phyloP scores from a whole-genome alignment of 1,140 invertebrate species.

The Neodiprion virginianus region DNA sequence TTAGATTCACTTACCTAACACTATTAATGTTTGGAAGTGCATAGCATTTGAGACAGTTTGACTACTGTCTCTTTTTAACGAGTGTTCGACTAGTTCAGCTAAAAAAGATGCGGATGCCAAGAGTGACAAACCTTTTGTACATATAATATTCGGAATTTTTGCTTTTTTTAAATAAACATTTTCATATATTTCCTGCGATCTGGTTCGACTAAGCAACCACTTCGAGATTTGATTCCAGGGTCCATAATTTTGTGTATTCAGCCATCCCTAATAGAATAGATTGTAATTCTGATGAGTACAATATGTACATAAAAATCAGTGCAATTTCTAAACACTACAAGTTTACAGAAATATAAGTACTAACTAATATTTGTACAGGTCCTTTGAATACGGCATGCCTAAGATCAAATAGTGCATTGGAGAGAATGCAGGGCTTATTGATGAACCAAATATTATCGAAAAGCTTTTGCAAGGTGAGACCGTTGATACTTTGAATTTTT shows the following conservation, averaged over 20 bases:
- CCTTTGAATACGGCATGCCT: background rate
- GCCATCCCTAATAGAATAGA: conserved; percentile 27
- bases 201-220: conserved; percentile 45
- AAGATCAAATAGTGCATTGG: background rate
- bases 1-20: conserved; percentile 23
- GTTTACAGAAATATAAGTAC: background rate
- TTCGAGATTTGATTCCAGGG: conserved; percentile 35
- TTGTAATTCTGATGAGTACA: background rate
- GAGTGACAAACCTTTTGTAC: conserved; percentile 29
- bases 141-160: conserved; percentile 29
- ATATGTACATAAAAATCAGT: background rate
- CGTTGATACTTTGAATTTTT: conserved; percentile 34
- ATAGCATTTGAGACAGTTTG: conserved; percentile 36
- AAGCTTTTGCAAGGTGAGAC: conserved; percentile 31
- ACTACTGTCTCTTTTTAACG: conserved; percentile 34
- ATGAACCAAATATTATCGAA: conserved; percentile 39
- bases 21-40: conserved; percentile 34
- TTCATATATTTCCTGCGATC: conserved; percentile 37
- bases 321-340: no score
- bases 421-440: conserved; percentile 27
- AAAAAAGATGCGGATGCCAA: conserved; percentile 29
- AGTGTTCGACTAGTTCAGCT: conserved; percentile 37
- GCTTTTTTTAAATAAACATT: conserved; percentile 28
- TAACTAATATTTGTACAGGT: background rate
- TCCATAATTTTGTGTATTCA: conserved; percentile 33